Evolutionary conservation across 2,797 vertebrate species (phyloP), one percentile per base, ranked within the genome.

Genomic region (Rhinophrynus dorsalis): DNA sequence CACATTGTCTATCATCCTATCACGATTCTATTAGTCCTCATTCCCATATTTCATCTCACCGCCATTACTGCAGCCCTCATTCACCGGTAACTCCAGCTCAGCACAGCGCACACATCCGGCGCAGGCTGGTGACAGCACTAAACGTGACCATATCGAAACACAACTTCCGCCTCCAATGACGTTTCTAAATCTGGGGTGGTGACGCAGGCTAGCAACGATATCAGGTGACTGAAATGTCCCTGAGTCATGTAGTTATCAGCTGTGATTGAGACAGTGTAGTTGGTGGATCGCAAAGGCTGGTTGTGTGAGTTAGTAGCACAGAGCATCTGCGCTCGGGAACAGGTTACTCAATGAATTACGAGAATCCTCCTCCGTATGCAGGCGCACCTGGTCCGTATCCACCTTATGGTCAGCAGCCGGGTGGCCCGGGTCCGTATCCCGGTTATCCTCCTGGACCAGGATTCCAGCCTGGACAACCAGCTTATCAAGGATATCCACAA

Each of bases 301-400:
- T n/a, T n/a, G n/a, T n/a, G n/a, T n/a, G n/a, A n/a, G n/a, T n/a
- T n/a, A n/a, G n/a, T n/a, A n/a, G n/a, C n/a, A n/a, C n/a, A n/a
- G n/a, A n/a, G n/a, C n/a, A n/a, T n/a, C n/a, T n/a, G n/a, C n/a
- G n/a, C n/a, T n/a, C n/a, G n/a, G n/a, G 15, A 37, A 35, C 27
- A 59, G 23, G 9, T 15, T 21, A 32, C 75, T 62, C 75, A 83
- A 96, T 95, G 94, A 96, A 89, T 82, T 93, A 89, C 78, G 95
- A 94, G 77, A 93, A 95, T 66, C 96, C 96, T 35, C 95, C 96
- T 26, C 96, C 96, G 0, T 97, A 98, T 83, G 77, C 94, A 0
- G 93, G 88, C 27, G 90, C 93, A 0, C 78, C 80, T 0, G 93
- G 92, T 76, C 93, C 93, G 0, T 96, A 95, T 78, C 93, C 94